Conservation (phyloP, 2,113 vertebrate genomes). For the Stomatorhinus ivindoensis region DNA sequence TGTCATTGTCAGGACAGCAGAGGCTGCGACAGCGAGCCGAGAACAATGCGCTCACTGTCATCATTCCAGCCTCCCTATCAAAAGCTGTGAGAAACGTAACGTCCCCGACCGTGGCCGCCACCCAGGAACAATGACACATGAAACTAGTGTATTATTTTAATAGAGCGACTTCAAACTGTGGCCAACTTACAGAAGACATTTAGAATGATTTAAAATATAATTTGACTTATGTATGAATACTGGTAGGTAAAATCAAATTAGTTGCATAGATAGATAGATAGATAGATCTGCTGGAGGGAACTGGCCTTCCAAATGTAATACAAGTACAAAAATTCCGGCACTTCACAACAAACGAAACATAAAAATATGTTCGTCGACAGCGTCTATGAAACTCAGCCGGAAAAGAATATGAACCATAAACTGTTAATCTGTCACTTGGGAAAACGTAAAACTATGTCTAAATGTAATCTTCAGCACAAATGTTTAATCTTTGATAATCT, state of each 20-base stretch:
- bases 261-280: neutral
- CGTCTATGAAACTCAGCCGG: neutral
- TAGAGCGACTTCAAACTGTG: neutral
- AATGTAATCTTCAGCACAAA: neutral
- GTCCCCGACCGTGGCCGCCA: neutral
- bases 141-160: slow-evolving; percentile 2
- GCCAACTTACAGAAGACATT: neutral
- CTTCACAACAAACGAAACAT: neutral
- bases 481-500: neutral
- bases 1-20: slow-evolving; percentile 8
- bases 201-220: neutral
- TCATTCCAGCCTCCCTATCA: slow-evolving; percentile 4
- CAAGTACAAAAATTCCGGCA: neutral
- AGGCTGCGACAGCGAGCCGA: slow-evolving; percentile 9
- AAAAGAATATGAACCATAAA: neutral
- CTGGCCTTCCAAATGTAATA: neutral
- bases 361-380: neutral
- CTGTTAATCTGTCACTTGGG: neutral
- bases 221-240: neutral
- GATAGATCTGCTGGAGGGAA: neutral
- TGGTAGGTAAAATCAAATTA: neutral
- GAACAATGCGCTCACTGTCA: slow-evolving; percentile 25
- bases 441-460: neutral
- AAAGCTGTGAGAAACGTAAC: neutral
- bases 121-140: neutral